These are phyloP conservation scores for Orchestia grillus DNA, from an alignment of 1,140 invertebrate species.

Conservation along the genomic window DNA sequence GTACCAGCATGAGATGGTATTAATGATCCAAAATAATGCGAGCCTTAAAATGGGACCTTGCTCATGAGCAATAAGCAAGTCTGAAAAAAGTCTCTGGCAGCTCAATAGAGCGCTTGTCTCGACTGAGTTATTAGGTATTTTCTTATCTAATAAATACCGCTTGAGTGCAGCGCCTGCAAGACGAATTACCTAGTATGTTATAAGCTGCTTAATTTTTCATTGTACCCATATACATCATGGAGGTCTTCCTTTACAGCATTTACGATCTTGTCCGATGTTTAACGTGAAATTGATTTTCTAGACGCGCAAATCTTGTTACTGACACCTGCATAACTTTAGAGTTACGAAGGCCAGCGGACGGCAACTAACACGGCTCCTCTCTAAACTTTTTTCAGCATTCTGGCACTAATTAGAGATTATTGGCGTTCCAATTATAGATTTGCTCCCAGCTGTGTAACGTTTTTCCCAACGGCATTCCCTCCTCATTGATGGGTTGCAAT, in stretches of 20 bases:
- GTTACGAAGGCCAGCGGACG: not conserved
- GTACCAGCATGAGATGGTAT: not conserved
- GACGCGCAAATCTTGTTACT: not conserved
- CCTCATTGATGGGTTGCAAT: not conserved
- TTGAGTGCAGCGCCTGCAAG: not conserved
- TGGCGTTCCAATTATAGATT: not conserved
- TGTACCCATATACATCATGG: not conserved
- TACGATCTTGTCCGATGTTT: not conserved
- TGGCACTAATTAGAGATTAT: not conserved
- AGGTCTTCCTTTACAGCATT: not conserved
- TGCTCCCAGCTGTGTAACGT: not conserved
- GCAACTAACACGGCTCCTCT: not conserved
- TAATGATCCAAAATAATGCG: not conserved
- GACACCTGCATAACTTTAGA: not conserved
- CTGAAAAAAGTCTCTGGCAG: not conserved
- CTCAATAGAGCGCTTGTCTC: not conserved
- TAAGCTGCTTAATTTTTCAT: slow-evolving; percentile 10
- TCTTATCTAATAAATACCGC: slow-evolving; percentile 9
- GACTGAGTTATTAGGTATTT: not conserved
- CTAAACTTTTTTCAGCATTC: not conserved
- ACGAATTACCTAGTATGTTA: not conserved
- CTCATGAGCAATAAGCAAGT: not conserved
- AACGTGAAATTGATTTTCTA: slow-evolving; percentile 10
- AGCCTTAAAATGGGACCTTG: not conserved
- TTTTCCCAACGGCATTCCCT: not conserved